Conservation (phyloP, 2,888 invertebrate species). For the Synanthedon formicaeformis region DNA sequence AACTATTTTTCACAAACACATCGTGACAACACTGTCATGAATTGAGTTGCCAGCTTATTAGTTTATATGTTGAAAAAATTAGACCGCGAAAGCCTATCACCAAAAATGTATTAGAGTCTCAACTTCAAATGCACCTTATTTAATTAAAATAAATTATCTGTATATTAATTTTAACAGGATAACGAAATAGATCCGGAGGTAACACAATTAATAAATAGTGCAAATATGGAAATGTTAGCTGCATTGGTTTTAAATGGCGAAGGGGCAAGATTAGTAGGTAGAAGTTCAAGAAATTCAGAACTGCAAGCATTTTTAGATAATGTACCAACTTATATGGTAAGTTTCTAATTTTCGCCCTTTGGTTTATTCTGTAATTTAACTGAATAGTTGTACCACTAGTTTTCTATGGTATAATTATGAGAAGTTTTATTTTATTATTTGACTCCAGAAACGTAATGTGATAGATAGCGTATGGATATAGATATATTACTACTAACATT, state of each 20-base stretch:
- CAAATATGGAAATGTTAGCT: slow-evolving; percentile 92
- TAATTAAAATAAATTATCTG: neutral
- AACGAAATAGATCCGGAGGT: slow-evolving; percentile 75
- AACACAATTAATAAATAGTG: slow-evolving; percentile 74
- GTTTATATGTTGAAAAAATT: slow-evolving; percentile 34
- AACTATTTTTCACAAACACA: slow-evolving; percentile 52
- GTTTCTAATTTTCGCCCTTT: slow-evolving; percentile 2
- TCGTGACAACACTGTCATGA: slow-evolving; percentile 51
- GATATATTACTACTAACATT: neutral
- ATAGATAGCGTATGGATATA: neutral
- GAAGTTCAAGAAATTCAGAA: slow-evolving; percentile 79
- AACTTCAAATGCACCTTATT: neutral
- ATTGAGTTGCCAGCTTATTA: slow-evolving; percentile 67
- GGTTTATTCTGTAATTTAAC: neutral
- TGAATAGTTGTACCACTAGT: neutral
- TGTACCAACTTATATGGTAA: slow-evolving; percentile 89
- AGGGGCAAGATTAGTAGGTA: slow-evolving; percentile 80
- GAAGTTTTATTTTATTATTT: neutral
- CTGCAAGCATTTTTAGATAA: slow-evolving; percentile 89
- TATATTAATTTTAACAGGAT: slow-evolving; percentile 33
- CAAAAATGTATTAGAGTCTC: neutral
- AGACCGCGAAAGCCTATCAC: slow-evolving; percentile 38
- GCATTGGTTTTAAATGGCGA: slow-evolving; percentile 90
- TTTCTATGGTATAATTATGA: neutral
- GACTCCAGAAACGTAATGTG: too few species aligned